Base-by-base conservation (phyloP, 2,797 vertebrate species). In the Molossus alvarezi region DNA sequence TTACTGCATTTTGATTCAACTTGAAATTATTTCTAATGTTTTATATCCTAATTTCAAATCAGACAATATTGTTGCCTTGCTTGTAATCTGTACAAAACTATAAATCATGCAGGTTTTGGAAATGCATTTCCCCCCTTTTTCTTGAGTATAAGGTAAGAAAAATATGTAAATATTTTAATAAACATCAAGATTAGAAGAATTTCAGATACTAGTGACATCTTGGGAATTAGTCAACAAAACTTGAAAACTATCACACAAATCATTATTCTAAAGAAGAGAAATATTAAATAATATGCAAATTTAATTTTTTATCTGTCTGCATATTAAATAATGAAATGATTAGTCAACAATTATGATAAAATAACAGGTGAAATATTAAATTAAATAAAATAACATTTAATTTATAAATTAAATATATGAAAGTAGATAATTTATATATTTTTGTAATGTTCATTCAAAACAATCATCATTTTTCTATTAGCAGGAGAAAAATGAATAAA, bases 11-110 rank as follows among this genome's bases (percentile, higher is more conserved):
- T 77, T 41, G 2, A 41, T 58, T 82, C 1, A 84, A 90, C 45
- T 23, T 0, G 60, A 77, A 67, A 81, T 60, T 88, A 51, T 91
- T 64, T 88, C 51, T 41, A 95, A 48, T 41, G 0, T 60, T 91
- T 83, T 51, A 90, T 18, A 80, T 80, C 4, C 33, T 89, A 80
- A 94, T 75, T 91, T 89, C 13, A 86, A 86, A 75, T 45, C 41
- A 86, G 1, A 82, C 5, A 41, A 41, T 73, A 82, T 20, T 27
- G 18, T 85, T 55, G 9, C 2, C 27, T 96, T 94, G n/a, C 20
- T 60, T 65, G 4, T 86, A 82, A 82, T 3, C 5, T 53, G 11
- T 37, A 17, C 9, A 87, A 94, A 9, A 9, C 1, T 88, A 58
- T 17, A 76, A 85, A 65, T 1, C 6, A 62, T 33, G 3, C 2